Evolutionary conservation across 2,797 vertebrate species (phyloP).

Genomic region (Holocentrus rufus): DNA sequence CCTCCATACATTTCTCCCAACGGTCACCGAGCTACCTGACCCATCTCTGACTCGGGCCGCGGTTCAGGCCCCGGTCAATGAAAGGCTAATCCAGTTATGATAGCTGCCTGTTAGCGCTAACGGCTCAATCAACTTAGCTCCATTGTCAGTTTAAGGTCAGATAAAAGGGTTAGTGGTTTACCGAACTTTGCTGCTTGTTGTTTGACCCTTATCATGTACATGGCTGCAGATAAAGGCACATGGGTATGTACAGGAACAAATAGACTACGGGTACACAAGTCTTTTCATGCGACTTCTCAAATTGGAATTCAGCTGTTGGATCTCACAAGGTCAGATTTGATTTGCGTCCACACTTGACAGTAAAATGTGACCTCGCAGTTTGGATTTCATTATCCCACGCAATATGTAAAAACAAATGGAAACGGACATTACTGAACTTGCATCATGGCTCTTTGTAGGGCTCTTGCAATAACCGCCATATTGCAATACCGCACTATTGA

Average conservation of each 20-base stretch:
- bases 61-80: conserved; percentile 68
- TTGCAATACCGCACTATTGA: too few relatives aligned
- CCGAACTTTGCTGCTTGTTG: conserved; percentile 28
- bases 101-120: conserved; percentile 46
- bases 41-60: conserved; percentile 58
- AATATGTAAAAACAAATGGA: too few relatives aligned
- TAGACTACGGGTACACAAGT: not conserved
- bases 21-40: conserved; percentile 47
- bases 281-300: too few relatives aligned
- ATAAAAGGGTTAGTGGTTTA: conserved; percentile 28
- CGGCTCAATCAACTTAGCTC: conserved; percentile 62
- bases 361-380: too few relatives aligned
- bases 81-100: conserved; percentile 71
- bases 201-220: conserved; percentile 31
- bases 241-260: not conserved
- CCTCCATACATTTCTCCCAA: conserved; percentile 43
- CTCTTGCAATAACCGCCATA: too few relatives aligned
- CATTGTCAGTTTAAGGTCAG: conserved; percentile 57
- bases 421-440: too few relatives aligned
- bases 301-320: too few relatives aligned
- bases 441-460: too few relatives aligned
- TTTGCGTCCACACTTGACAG: too few relatives aligned
- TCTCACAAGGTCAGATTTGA: too few relatives aligned
- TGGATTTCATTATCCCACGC: too few relatives aligned
- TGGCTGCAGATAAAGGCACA: conserved; percentile 14